Conservation (phyloP, 1,140 invertebrate genomes). For the Drosophila kepulauana region DNA sequence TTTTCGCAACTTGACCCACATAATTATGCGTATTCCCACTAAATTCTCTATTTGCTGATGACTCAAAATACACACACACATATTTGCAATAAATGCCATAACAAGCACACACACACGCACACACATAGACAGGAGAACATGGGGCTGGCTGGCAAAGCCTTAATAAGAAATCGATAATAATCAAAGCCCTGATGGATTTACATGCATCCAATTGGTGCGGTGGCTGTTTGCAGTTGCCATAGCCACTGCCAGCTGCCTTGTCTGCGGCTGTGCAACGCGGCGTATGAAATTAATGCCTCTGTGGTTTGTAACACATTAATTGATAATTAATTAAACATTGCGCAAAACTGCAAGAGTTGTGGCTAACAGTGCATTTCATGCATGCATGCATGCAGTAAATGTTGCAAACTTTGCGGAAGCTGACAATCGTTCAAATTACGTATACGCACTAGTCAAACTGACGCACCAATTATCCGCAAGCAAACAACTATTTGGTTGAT, state of each 20-base stretch:
- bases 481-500: too few relatives aligned
- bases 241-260: constrained; percentile 3
- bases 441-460: constrained; percentile 11
- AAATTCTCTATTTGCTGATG: constrained; percentile 30
- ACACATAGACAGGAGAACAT: not conserved
- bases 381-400: constrained; percentile 5
- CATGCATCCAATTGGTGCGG: constrained; percentile 37
- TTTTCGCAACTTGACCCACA: constrained; percentile 55
- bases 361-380: constrained; percentile 64
- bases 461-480: not conserved
- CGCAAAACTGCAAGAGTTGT: constrained; percentile 65
- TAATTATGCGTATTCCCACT: constrained; percentile 39
- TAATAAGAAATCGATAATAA: constrained; percentile 78
- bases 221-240: constrained; percentile 28
- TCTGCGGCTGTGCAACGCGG: constrained; percentile 71
- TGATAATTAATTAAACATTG: constrained; percentile 83
- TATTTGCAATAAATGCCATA: too few relatives aligned
- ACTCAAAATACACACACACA: constrained; percentile 9
- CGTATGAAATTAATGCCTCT: constrained; percentile 78
- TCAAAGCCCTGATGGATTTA: constrained; percentile 60
- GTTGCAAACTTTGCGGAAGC: constrained; percentile 22
- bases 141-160: constrained; percentile 16
- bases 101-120: not conserved
- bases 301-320: constrained; percentile 81
- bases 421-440: constrained; percentile 37